phyloP scores from a whole-genome alignment of 2,888 invertebrate species.

The Cheilosia vulpina region DNA sequence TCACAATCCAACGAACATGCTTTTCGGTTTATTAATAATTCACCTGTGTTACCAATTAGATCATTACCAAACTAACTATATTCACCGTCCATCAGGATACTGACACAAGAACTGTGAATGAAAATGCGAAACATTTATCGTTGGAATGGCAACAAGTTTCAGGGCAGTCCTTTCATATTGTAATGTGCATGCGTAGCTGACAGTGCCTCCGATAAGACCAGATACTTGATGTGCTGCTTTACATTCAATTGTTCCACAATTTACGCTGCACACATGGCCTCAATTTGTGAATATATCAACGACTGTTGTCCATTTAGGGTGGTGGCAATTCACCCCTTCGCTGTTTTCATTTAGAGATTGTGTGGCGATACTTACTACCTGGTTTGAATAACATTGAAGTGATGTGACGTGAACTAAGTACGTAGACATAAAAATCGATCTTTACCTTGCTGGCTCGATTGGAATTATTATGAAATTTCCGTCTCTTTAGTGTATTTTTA shows the following conservation, averaged over 20 bases:
- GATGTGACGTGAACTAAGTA: constrained; percentile 11
- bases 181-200: background rate
- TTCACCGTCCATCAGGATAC: no score
- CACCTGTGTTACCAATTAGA: no score
- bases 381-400: background rate
- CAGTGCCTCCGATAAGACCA: background rate
- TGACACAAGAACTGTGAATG: background rate
- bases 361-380: background rate
- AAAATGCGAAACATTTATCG: background rate
- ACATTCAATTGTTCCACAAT: constrained; percentile 12
- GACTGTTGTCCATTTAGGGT: background rate
- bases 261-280: constrained; percentile 13
- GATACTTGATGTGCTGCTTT: background rate
- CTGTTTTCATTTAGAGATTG: background rate
- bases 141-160: constrained; percentile 11
- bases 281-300: background rate
- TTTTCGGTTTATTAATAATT: background rate
- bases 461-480: constrained; percentile 15
- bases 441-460: background rate
- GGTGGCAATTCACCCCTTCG: constrained; percentile 2
- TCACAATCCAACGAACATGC: background rate
- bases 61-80: no score
- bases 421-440: constrained; percentile 11
- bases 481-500: background rate
- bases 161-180: background rate